A percentile compares a stretch with the other conserved stretches of the same genome.
These are phyloP conservation scores for Notodonta dromedarius DNA, from an alignment of 2,888 invertebrate genomes.

Conservation along the genomic window DNA sequence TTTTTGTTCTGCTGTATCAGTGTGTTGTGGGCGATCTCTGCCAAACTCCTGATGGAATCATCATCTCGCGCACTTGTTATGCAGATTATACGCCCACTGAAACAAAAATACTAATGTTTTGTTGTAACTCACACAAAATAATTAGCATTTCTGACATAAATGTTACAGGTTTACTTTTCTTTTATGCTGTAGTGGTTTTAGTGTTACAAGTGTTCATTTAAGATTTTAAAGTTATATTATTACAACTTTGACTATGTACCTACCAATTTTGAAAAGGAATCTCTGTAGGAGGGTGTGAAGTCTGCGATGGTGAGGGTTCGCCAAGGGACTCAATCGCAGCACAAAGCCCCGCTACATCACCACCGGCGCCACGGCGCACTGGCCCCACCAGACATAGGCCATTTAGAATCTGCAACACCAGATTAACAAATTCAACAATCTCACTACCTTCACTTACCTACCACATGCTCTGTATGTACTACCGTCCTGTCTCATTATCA, in stretches of 20 bases:
- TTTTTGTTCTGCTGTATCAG: slow-evolving; percentile 91
- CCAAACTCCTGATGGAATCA: slow-evolving; percentile 92
- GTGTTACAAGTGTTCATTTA: too few relatives aligned
- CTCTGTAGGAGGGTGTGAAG: slow-evolving; percentile 68
- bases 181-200: too few relatives aligned
- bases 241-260: slow-evolving; percentile 43
- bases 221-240: too few relatives aligned
- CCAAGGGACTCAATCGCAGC: slow-evolving; percentile 94
- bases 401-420: slow-evolving; percentile 87
- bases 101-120: slow-evolving; percentile 40
- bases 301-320: slow-evolving; percentile 91
- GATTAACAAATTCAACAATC: too few relatives aligned
- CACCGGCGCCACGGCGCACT: slow-evolving; percentile 85
- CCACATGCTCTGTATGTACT: too few relatives aligned
- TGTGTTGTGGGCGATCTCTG: slow-evolving; percentile 93
- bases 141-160: too few relatives aligned
- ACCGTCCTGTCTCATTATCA: too few relatives aligned
- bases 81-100: slow-evolving; percentile 93
- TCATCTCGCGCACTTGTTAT: slow-evolving; percentile 95
- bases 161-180: too few relatives aligned
- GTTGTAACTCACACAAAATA: too few relatives aligned
- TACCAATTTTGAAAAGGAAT: slow-evolving; percentile 73
- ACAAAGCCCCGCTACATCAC: slow-evolving; percentile 91
- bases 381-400: slow-evolving; percentile 92
- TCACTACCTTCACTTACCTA: too few relatives aligned